Evolutionary conservation across 2,113 vertebrate species (phyloP).

Genomic region (Nerophis ophidion): DNA sequence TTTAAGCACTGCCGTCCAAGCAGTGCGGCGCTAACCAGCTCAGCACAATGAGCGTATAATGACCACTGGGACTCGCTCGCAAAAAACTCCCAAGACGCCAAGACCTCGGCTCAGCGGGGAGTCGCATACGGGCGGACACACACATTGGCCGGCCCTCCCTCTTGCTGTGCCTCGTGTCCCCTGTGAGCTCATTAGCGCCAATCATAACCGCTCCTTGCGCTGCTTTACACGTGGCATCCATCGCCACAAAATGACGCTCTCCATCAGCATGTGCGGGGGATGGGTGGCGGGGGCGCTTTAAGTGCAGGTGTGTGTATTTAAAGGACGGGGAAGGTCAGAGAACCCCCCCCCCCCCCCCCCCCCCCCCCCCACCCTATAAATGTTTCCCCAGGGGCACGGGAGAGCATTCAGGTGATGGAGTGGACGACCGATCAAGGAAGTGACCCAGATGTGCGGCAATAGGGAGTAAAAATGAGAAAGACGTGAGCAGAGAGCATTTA

Average conservation of each 20-base stretch:
- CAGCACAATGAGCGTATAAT: constrained; percentile 55
- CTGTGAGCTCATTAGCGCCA: constrained; percentile 71
- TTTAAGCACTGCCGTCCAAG: constrained; percentile 43
- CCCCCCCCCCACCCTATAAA: constrained; percentile 16
- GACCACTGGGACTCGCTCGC: constrained; percentile 49
- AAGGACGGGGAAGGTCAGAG: constrained; percentile 59
- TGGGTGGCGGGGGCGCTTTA: constrained; percentile 7
- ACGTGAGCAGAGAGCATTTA: constrained; percentile 14
- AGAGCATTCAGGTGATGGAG: constrained; percentile 51
- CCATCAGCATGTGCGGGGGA: constrained; percentile 38
- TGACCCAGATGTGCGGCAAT: constrained; percentile 59
- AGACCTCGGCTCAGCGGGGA: constrained; percentile 44
- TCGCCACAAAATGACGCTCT: constrained; percentile 53
- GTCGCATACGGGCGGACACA: constrained; percentile 25
- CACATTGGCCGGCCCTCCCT: constrained; percentile 38
- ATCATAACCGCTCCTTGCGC: constrained; percentile 63
- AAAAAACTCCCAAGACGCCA: constrained; percentile 33
- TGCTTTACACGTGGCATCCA: constrained; percentile 50
- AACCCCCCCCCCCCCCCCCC: constrained; percentile 30
- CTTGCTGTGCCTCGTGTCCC: constrained; percentile 40
- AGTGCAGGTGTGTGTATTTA: constrained; percentile 30
- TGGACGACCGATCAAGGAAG: constrained; percentile 28
- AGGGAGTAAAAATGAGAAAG: constrained; percentile 20
- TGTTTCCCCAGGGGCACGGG: constrained; percentile 38
- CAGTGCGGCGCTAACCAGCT: constrained; percentile 41